Conservation (phyloP, 2,797 vertebrate genomes). For the Cygnus olor region DNA sequence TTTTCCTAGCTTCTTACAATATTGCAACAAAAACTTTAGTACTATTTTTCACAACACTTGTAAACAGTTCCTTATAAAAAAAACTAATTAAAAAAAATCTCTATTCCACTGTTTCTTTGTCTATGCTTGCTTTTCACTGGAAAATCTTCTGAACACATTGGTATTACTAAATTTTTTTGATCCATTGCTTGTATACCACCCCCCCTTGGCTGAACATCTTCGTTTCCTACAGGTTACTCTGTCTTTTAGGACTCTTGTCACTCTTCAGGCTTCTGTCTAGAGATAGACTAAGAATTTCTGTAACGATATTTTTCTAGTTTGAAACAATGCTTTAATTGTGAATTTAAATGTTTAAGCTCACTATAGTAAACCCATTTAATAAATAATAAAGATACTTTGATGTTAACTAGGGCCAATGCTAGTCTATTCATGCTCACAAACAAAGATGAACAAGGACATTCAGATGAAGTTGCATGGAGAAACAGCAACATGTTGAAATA, state of each 20-base stretch:
- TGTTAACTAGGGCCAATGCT: background rate
- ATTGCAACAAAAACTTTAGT: background rate
- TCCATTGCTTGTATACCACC: background rate
- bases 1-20: background rate
- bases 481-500: background rate
- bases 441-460: background rate
- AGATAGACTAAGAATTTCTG: background rate
- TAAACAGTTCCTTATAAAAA: background rate
- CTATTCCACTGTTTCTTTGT: background rate
- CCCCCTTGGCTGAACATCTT: background rate
- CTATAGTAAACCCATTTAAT: background rate
- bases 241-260: background rate
- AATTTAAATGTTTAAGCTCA: background rate
- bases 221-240: background rate
- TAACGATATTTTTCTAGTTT: background rate
- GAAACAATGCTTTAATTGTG: background rate
- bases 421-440: background rate
- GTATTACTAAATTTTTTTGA: background rate
- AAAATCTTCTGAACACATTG: background rate
- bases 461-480: background rate
- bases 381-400: background rate
- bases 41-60: background rate
- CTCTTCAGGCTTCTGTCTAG: background rate
- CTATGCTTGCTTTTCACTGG: background rate
- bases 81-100: accelerated